Evolutionary conservation across 2,888 invertebrate species (phyloP).

Genomic region (Coecobrya sp.): DNA sequence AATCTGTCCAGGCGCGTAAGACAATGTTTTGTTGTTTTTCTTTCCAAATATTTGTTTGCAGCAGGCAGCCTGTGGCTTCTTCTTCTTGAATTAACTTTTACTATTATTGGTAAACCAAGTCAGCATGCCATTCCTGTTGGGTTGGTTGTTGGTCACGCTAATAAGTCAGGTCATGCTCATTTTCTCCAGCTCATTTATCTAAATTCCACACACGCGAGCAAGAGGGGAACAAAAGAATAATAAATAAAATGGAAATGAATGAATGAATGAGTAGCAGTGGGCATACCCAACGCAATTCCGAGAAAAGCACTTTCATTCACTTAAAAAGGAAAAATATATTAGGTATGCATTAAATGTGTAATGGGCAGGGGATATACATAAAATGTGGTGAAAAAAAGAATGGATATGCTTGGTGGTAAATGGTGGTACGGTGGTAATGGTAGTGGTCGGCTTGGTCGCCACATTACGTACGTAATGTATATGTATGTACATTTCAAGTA

Average conservation of each 20-base stretch:
- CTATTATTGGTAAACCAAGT: not conserved
- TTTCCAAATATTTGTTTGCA: not conserved
- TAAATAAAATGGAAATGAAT: slow-evolving; percentile 39
- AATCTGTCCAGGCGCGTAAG: not conserved
- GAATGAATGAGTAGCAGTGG: not conserved
- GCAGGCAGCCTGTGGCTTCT: not conserved
- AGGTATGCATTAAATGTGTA: not conserved
- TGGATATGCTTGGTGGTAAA: not conserved
- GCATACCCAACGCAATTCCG: not conserved
- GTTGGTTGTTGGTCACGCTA: slow-evolving; percentile 62
- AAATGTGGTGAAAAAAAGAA: not conserved
- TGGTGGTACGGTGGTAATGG: too few relatives aligned
- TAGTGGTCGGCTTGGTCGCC: slow-evolving; percentile 22
- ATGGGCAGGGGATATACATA: not conserved
- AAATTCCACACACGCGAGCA: slow-evolving; percentile 45
- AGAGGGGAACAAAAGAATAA: slow-evolving; percentile 1
- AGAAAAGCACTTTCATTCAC: not conserved
- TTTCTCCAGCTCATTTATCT: slow-evolving; percentile 45
- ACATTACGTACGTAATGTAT: too few relatives aligned
- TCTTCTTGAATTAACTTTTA: not conserved
- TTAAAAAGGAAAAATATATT: not conserved
- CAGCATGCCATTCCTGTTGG: slow-evolving; percentile 11
- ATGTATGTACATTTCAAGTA: slow-evolving; percentile 11
- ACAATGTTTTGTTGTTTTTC: not conserved
- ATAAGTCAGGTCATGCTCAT: slow-evolving; percentile 75